Evolutionary conservation across 1,140 invertebrate genomes (phyloP).

Genomic region (Drosophila parabipectinata): DNA sequence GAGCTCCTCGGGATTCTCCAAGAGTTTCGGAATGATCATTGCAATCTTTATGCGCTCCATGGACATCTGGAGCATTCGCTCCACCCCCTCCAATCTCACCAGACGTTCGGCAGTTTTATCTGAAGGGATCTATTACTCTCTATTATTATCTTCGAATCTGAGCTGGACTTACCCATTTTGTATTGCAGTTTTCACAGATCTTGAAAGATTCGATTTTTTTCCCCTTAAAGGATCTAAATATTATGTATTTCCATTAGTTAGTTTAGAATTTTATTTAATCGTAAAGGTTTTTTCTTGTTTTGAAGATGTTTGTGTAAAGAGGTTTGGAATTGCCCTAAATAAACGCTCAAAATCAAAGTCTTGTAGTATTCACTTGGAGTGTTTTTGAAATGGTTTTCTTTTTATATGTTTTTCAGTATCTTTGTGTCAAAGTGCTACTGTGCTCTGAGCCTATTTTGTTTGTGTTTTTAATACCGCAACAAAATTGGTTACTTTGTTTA

Average conservation of each 20-base stretch:
- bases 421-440: background rate
- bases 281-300: too few relatives aligned
- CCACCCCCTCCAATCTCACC: constrained; percentile 38
- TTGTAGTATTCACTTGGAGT: background rate
- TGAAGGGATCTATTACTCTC: background rate
- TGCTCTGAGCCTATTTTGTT: constrained; percentile 21
- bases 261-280: background rate
- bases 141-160: background rate
- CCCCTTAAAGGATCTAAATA: background rate
- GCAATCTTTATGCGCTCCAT: constrained; percentile 53
- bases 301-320: too few relatives aligned
- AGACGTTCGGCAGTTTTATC: constrained; percentile 26
- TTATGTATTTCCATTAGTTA: background rate
- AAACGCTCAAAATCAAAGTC: too few relatives aligned
- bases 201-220: background rate
- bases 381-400: background rate
- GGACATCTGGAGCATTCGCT: constrained; percentile 27
- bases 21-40: constrained; percentile 46
- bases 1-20: constrained; percentile 26
- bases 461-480: constrained; percentile 9
- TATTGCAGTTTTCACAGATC: background rate
- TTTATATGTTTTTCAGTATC: constrained; percentile 13
- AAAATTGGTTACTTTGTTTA: constrained; percentile 17
- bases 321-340: too few relatives aligned
- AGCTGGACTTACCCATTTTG: constrained; percentile 26